Evolutionary conservation across 2,113 vertebrate species (phyloP).

Genomic region (Pituophis catenifer): DNA sequence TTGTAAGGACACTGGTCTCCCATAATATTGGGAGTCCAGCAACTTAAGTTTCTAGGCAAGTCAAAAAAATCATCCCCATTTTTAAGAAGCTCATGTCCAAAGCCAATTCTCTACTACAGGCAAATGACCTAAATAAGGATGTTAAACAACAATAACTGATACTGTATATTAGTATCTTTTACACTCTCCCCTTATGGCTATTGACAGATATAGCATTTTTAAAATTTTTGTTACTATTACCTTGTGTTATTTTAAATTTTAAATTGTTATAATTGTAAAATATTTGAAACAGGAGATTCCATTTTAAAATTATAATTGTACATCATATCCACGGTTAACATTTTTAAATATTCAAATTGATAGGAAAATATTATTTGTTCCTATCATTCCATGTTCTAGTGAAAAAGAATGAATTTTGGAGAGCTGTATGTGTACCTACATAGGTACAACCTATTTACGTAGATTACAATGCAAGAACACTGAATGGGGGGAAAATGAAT

Average conservation of each 20-base stretch:
- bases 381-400: not conserved
- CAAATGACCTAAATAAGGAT: not conserved
- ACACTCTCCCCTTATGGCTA: not conserved
- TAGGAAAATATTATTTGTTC: not conserved
- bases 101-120: not conserved
- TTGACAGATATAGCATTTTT: not conserved
- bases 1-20: not conserved
- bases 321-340: not conserved
- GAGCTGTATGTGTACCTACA: not conserved
- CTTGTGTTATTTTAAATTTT: not conserved
- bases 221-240: not conserved
- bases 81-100: not conserved
- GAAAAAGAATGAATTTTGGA: not conserved
- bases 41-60: not conserved
- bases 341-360: not conserved
- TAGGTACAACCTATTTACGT: not conserved
- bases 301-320: not conserved
- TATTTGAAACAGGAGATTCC: not conserved
- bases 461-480: too few species aligned
- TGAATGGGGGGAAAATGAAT: not conserved
- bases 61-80: not conserved
- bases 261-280: not conserved
- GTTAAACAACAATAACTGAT: not conserved
- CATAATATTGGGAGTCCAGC: not conserved
- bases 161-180: not conserved